A percentile compares a stretch with the other conserved stretches of the same genome.
Conservation (phyloP, 2,113 vertebrate species). For the Castor canadensis region DNA sequence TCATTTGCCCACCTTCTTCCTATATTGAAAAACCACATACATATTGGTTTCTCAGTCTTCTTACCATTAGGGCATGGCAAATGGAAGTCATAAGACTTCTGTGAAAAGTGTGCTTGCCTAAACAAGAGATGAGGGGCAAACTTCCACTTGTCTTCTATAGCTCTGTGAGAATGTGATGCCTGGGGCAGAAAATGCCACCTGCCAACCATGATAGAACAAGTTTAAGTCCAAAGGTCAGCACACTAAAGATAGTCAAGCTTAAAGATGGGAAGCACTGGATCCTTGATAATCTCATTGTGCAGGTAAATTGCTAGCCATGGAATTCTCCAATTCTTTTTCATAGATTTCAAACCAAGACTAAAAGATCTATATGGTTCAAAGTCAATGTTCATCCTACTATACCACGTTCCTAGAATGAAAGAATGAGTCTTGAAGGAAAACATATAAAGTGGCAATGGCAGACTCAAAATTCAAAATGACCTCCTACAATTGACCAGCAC, state of each 20-base stretch:
- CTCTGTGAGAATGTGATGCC: neutral
- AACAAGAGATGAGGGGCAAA: neutral
- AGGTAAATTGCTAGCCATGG: neutral
- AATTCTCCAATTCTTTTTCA: conserved; percentile 22
- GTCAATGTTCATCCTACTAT: conserved; percentile 3
- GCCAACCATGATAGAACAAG: neutral
- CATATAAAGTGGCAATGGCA: neutral
- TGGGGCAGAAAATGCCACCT: neutral
- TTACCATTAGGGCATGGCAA: neutral
- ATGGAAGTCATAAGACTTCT: neutral
- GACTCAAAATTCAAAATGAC: neutral
- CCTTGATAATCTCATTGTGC: neutral
- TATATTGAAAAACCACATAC: conserved; percentile 30
- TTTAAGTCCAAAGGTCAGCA: neutral
- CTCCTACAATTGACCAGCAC: neutral
- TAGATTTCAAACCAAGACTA: conserved; percentile 6
- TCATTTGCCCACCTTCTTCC: neutral
- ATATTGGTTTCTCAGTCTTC: neutral
- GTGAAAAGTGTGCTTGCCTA: neutral
- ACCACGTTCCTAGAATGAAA: neutral
- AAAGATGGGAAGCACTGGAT: neutral
- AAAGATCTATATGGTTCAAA: conserved; percentile 14
- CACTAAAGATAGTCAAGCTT: neutral
- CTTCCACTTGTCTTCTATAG: neutral
- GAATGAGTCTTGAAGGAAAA: neutral